These are phyloP conservation scores for Prunella strophiata DNA, from an alignment of 2,797 vertebrate genomes.

Conservation along the genomic window DNA sequence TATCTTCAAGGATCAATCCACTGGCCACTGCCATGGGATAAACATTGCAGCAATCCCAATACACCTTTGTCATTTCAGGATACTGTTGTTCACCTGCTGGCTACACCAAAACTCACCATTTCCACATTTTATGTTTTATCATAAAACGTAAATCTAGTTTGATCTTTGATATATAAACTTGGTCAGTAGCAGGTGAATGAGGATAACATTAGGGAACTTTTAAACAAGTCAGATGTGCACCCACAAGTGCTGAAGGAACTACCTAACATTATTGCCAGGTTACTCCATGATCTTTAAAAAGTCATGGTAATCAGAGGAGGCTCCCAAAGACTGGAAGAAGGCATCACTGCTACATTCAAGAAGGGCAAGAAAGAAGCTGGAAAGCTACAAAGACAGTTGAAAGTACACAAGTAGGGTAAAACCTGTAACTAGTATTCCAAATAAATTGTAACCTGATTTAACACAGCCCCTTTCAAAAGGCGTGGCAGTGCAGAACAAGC, in stretches of 20 bases:
- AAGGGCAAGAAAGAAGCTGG: not conserved
- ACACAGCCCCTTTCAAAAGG: not conserved
- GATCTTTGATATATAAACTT: not conserved
- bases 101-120: not conserved
- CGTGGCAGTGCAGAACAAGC: not conserved
- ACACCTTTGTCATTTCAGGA: not conserved
- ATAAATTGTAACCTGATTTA: not conserved
- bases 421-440: not conserved
- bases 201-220: not conserved
- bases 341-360: not conserved
- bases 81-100: not conserved
- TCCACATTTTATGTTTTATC: not conserved
- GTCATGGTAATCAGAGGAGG: not conserved
- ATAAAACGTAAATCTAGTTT: not conserved
- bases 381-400: not conserved
- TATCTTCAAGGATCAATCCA: not conserved
- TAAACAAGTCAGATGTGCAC: not conserved
- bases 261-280: not conserved
- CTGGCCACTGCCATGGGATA: rapidly evolving
- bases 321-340: not conserved
- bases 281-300: not conserved
- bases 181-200: not conserved
- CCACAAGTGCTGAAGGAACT: not conserved
- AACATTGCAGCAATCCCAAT: not conserved
- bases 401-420: not conserved